A percentile compares a stretch with the other conserved stretches of the same genome.
Evolutionary conservation across 1,140 invertebrate genomes (phyloP).

Genomic region (Hyphantria cunea): DNA sequence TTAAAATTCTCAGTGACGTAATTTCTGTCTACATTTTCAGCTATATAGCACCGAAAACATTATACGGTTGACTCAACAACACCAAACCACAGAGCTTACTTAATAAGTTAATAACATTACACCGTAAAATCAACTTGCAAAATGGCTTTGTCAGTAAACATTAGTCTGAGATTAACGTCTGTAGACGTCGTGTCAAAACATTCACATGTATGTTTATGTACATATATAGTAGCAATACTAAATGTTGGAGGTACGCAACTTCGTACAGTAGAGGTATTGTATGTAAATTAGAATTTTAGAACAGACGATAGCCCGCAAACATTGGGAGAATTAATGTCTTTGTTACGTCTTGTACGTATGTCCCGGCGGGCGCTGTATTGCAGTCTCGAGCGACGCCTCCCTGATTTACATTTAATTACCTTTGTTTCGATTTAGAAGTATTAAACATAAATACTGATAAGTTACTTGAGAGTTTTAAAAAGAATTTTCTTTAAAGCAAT

Average conservation of each 20-base stretch:
- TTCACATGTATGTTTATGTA: slow-evolving; percentile 6
- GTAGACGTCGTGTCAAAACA: slow-evolving; percentile 28
- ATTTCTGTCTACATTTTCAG: no score
- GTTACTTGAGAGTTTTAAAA: no score
- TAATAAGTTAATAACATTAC: slow-evolving; percentile 23
- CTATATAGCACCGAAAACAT: no score
- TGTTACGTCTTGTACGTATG: slow-evolving; percentile 47
- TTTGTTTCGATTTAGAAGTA: slow-evolving; percentile 14
- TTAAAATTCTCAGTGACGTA: no score
- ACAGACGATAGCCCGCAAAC: slow-evolving; percentile 64
- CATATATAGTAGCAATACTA: neutral
- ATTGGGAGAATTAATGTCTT: slow-evolving; percentile 68
- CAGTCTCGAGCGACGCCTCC: slow-evolving; percentile 20
- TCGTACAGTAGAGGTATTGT: slow-evolving; percentile 53
- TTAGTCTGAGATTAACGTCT: slow-evolving; percentile 39
- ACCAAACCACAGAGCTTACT: neutral
- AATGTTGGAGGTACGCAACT: slow-evolving; percentile 36
- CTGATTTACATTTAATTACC: slow-evolving; percentile 32
- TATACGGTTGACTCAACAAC: no score
- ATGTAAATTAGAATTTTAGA: slow-evolving; percentile 73
- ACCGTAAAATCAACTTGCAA: slow-evolving; percentile 32
- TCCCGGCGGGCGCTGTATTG: slow-evolving; percentile 38
- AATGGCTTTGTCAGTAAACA: slow-evolving; percentile 44
- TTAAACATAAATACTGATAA: no score
- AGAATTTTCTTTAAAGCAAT: no score